Evolutionary conservation across 2,888 invertebrate genomes (phyloP).

Genomic region (Lepidochitona cinerea): DNA sequence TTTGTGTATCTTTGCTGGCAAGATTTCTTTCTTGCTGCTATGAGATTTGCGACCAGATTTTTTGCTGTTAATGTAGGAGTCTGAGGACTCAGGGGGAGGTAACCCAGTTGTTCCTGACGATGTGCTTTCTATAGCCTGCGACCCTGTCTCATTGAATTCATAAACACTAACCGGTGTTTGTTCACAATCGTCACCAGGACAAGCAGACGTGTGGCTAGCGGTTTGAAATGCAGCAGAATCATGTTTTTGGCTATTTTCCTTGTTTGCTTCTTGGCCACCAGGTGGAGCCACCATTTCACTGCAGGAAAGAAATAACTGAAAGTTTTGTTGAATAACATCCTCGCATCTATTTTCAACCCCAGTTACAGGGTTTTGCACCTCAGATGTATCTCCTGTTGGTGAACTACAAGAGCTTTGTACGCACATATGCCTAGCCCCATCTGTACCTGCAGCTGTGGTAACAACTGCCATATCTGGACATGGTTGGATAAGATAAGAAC

Average conservation of each 20-base stretch:
- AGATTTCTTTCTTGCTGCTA: background rate
- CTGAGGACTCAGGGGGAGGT: background rate
- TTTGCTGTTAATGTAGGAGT: background rate
- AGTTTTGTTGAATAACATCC: too few relatives aligned
- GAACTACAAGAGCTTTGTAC: too few relatives aligned
- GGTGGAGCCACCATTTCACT: too few relatives aligned
- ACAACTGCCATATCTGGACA: too few relatives aligned
- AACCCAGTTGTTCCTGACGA: background rate
- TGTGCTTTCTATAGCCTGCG: background rate
- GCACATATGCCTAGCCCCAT: too few relatives aligned
- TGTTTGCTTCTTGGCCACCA: background rate
- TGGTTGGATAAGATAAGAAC: too few relatives aligned
- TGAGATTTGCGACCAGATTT: background rate
- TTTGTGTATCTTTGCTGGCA: constrained; percentile 1
- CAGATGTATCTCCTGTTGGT: too few relatives aligned
- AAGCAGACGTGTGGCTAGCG: background rate
- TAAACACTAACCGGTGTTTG: background rate
- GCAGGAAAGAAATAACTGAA: too few relatives aligned
- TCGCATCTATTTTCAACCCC: too few relatives aligned
- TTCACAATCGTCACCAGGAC: background rate
- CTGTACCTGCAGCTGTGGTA: too few relatives aligned
- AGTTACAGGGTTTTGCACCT: too few relatives aligned
- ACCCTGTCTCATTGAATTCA: background rate
- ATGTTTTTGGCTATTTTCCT: background rate
- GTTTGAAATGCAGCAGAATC: background rate